Conservation (phyloP, 2,113 vertebrate genomes). For the Neopipo cinnamomea region DNA sequence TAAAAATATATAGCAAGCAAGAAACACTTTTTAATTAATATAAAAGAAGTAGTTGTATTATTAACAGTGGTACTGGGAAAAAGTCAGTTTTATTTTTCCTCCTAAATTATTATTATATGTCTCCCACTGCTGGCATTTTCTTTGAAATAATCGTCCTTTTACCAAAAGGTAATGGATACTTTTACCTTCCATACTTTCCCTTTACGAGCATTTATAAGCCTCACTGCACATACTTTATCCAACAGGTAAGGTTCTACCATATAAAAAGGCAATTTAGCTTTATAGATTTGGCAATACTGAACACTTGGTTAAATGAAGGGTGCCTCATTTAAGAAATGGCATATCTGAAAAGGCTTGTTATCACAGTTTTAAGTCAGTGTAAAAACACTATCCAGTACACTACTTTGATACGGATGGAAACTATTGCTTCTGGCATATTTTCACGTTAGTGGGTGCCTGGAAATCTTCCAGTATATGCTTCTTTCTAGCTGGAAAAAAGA, state of each 20-base stretch:
- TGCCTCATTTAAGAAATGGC: slow-evolving; percentile 37
- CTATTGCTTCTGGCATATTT: not conserved
- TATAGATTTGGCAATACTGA: slow-evolving; percentile 55
- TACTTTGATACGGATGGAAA: not conserved
- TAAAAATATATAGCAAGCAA: slow-evolving; percentile 46
- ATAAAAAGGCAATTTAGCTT: slow-evolving; percentile 67
- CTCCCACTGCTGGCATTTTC: slow-evolving; percentile 52
- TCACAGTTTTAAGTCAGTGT: not conserved
- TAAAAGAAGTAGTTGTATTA: slow-evolving; percentile 60
- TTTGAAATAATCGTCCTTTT: slow-evolving; percentile 64
- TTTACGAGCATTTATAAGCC: slow-evolving; percentile 66
- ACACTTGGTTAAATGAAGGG: slow-evolving; percentile 48
- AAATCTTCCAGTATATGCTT: not conserved
- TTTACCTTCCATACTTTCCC: slow-evolving; percentile 48
- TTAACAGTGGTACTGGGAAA: slow-evolving; percentile 60
- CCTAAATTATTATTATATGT: slow-evolving; percentile 61
- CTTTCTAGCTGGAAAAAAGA: not conserved
- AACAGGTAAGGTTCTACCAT: slow-evolving; percentile 62
- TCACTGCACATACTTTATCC: slow-evolving; percentile 63
- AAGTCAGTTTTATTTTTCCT: slow-evolving; percentile 61
- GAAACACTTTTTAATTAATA: slow-evolving; percentile 63
- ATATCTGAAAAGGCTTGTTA: slow-evolving; percentile 39
- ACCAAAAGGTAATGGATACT: slow-evolving; percentile 63
- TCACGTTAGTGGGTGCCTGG: not conserved
- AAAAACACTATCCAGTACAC: not conserved